Evolutionary conservation across 2,113 vertebrate genomes (phyloP).

Genomic region (Odocoileus hemionus): DNA sequence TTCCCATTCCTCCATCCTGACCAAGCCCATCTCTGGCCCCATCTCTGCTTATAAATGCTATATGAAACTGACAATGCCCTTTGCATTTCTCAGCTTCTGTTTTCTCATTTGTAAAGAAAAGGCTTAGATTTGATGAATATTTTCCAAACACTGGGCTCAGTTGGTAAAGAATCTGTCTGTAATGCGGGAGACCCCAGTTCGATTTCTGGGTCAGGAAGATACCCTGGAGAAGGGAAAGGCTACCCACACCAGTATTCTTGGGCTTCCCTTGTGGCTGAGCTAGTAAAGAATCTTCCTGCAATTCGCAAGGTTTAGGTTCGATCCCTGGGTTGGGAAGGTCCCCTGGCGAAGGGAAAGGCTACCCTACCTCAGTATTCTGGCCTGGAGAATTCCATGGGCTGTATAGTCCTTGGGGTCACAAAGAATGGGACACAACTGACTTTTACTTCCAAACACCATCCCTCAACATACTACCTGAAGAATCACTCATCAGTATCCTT

Average conservation of each 20-base stretch:
- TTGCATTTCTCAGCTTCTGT: neutral
- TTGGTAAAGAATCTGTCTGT: neutral
- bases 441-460: neutral
- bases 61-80: neutral
- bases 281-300: neutral
- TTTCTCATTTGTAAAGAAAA: neutral
- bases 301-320: rapidly evolving
- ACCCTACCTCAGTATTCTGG: neutral
- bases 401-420: rapidly evolving
- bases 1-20: neutral
- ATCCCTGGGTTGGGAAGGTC: neutral
- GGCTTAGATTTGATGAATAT: neutral
- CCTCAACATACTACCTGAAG: neutral
- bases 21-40: neutral
- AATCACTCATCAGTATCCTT: neutral
- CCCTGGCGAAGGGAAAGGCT: neutral
- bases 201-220: neutral
- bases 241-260: neutral
- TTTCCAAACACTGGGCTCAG: neutral
- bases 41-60: neutral
- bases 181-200: neutral
- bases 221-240: neutral
- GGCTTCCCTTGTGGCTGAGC: neutral
- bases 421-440: neutral
- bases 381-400: neutral